A percentile compares a stretch with the other conserved stretches of the same genome.
Evolutionary conservation across 1,140 invertebrate genomes (phyloP).

Genomic region (Muscidifurax raptorellus): DNA sequence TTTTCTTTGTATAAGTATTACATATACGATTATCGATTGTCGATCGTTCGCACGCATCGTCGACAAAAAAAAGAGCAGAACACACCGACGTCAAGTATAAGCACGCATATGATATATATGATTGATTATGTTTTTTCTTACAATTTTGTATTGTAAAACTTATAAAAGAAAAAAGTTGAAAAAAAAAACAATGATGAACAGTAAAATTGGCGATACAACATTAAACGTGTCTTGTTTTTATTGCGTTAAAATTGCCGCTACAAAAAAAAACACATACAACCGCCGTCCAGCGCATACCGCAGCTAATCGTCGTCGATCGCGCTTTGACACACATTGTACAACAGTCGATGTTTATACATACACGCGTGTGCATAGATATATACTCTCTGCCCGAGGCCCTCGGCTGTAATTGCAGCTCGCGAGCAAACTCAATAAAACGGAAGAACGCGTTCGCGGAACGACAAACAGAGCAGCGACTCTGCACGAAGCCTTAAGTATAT

Average conservation of each 20-base stretch:
- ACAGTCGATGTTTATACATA: not conserved
- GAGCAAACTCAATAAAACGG: slow-evolving; percentile 25
- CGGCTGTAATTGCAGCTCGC: slow-evolving; percentile 20
- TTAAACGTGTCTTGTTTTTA: slow-evolving; percentile 36
- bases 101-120: not conserved
- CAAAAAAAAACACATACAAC: slow-evolving; percentile 2
- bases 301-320: not conserved
- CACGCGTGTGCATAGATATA: not conserved
- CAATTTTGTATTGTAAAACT: slow-evolving; percentile 43
- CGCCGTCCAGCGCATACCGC: not conserved
- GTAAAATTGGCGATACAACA: slow-evolving; percentile 40
- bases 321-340: not conserved
- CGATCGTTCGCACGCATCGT: no score
- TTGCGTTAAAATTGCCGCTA: slow-evolving; percentile 22
- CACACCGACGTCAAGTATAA: not conserved
- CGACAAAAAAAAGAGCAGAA: no score
- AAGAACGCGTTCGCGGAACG: slow-evolving; percentile 25
- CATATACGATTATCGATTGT: not conserved
- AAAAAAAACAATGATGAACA: slow-evolving; percentile 5
- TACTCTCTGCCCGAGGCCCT: no score
- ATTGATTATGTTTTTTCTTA: slow-evolving; percentile 25
- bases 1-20: slow-evolving; percentile 26
- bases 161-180: slow-evolving; percentile 19
- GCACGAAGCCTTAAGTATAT: no score
- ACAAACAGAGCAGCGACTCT: slow-evolving; percentile 5